Conservation (phyloP, 2,888 invertebrate genomes). For the Acholoe squamosa region DNA sequence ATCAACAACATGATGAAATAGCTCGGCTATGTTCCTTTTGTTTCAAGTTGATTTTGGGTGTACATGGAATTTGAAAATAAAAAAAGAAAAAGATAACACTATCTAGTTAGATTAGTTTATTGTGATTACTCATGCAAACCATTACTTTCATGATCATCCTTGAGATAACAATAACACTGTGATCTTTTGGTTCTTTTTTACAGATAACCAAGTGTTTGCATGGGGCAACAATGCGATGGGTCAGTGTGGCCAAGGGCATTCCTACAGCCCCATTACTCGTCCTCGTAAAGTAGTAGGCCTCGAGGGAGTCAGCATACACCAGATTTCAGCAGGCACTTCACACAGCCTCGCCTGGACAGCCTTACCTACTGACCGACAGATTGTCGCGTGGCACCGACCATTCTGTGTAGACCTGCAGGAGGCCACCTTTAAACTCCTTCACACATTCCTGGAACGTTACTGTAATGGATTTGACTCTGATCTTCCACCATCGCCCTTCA, state of each 20-base stretch:
- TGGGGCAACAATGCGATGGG: conserved; percentile 88
- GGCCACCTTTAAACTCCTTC: conserved; percentile 86
- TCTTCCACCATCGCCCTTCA: conserved; percentile 83
- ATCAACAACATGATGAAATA: too few relatives aligned
- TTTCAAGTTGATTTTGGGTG: too few relatives aligned
- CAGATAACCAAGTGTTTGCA: conserved; percentile 84
- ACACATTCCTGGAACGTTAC: conserved; percentile 86
- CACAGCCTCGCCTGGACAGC: conserved; percentile 87
- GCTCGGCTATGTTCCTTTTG: too few relatives aligned
- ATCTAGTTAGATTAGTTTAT: too few relatives aligned
- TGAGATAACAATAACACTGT: neutral
- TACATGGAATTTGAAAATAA: too few relatives aligned
- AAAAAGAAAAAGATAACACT: too few relatives aligned
- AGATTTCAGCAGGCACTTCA: conserved; percentile 87
- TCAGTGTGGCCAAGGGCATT: conserved; percentile 87
- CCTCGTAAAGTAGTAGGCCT: conserved; percentile 86
- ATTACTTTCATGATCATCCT: too few relatives aligned
- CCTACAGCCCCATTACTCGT: conserved; percentile 86
- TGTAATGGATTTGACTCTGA: conserved; percentile 84
- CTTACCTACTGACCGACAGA: conserved; percentile 83
- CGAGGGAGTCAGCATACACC: conserved; percentile 85
- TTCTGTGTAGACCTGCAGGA: conserved; percentile 87
- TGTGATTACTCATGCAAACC: too few relatives aligned
- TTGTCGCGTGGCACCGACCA: conserved; percentile 86
- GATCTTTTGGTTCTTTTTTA: neutral